Base-by-base conservation (phyloP, 1,140 invertebrate species). In the Neodiprion virginianus region DNA sequence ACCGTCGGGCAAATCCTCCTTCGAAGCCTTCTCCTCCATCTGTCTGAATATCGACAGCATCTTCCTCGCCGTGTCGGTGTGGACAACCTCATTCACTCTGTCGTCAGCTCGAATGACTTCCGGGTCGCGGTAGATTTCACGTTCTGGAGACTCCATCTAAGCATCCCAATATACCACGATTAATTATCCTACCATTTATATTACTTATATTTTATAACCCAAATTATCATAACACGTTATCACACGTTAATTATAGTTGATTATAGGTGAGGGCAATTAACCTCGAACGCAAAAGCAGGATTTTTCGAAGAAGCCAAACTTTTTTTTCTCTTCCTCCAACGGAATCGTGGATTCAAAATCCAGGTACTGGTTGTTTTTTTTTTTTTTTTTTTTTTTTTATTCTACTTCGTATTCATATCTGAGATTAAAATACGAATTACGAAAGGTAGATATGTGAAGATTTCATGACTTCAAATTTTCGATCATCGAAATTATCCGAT, bases 11-110 rank as follows among this genome's bases (percentile, higher is more conserved):
- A 90, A 76, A 11, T 91, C 90, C 48, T 92, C 90, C 74, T 90
- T 90, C 50, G 88, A 84, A 12, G 90, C 89, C 73, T 93, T 91
- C 79, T 94, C 92, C 86, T 97, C 96, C 91, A 98, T 92, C 86
- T 96, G 94, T 12, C 95, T 91, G 90, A 97, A 98, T 74, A 96
- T 94, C 67, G 90, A 92, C 40, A 97, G 91, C 94, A 97, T 96
- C 79, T 94, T 93, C 8, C 92, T 92, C 0, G 96, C 93, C 0
- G 95, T 97, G 82, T 95, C 94, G 1, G 93, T 91, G 75, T 89
- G 88, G 53, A 91, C 88, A 1, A 90, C 86, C 49, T 87, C 84
- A 70, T 87, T 76, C 1, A 82, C 80, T 47, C 83, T 85, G 78
- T 93, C 93, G 11, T 92, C 93, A 8, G 90, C 86, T 67, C 94